Evolutionary conservation across 2,888 invertebrate genomes (phyloP).

Genomic region (Spialia ferax): DNA sequence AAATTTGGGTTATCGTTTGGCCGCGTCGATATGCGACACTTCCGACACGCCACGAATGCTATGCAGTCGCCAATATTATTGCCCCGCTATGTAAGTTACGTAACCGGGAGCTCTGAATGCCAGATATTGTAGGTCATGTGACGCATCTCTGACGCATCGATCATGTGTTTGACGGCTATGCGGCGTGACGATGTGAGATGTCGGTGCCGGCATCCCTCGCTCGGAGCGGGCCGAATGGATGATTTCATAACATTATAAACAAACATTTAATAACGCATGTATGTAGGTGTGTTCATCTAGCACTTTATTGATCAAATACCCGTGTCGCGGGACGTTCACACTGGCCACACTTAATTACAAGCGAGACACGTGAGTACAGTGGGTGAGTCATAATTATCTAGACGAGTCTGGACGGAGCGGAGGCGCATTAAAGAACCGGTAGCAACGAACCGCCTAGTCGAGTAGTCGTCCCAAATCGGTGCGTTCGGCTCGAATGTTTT

Average conservation of each 20-base stretch:
- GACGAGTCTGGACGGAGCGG: conserved; percentile 60
- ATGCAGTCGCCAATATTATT: conserved; percentile 73
- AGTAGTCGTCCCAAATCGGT: conserved; percentile 70
- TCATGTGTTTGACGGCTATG: conserved; percentile 41
- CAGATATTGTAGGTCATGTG: conserved; percentile 61
- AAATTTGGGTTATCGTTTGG: conserved; percentile 83
- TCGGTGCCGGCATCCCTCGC: conserved; percentile 31
- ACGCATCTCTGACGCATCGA: conserved; percentile 55
- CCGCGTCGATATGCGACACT: conserved; percentile 82
- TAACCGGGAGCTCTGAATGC: conserved; percentile 59
- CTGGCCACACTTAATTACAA: conserved; percentile 37
- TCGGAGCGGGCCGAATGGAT: conserved; percentile 5
- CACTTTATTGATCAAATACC: conserved; percentile 26
- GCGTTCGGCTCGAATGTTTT: conserved; percentile 67
- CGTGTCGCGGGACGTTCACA: conserved; percentile 28
- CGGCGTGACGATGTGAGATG: conserved; percentile 31
- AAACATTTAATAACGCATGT: conserved; percentile 17
- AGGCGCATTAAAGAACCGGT: conserved; percentile 67
- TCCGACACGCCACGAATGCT: conserved; percentile 73
- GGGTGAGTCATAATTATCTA: conserved; percentile 59
- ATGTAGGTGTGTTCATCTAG: conserved; percentile 13
- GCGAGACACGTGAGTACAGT: conserved; percentile 41
- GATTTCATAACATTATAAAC: conserved; percentile 26
- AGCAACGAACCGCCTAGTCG: conserved; percentile 77
- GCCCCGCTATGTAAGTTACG: conserved; percentile 61